Base-by-base conservation (phyloP, 2,888 invertebrate species). In the Xanthorhoe spadicearia region DNA sequence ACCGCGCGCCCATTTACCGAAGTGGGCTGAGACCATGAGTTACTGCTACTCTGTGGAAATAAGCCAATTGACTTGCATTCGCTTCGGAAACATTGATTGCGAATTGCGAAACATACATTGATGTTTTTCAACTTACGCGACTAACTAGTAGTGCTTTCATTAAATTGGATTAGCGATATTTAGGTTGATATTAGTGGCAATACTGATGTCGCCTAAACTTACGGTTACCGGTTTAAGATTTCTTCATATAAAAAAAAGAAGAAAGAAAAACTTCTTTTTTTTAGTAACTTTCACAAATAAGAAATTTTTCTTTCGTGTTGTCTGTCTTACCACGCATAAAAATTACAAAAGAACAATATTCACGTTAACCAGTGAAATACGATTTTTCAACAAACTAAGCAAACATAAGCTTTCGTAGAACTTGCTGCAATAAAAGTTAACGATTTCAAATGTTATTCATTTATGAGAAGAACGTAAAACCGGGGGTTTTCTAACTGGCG, bases 61-160 rank as follows among this genome's bases (percentile, higher is more conserved):
- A 73, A 79, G 71, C 66, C 74, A 73, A 79, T 81, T 78, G 76
- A 80, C 81, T 80, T 79, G 74, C 78, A 80, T 81, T 77, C 77
- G 74, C 69, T 58, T 52, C 55, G 67, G 70, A 55, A 69, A 61
- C 51, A 52, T 57, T 57, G 51, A 63, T 57, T 61, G 55, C 38
- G 55, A 43, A 43, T 13, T 43, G 43, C 2, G 13, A 48, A 17
- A 48, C 7, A 43, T 43, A 43, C 38, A 43, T 43, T 43, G 38
- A 3, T 4, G 13, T 38, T 32, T 7, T 7, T 7, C 32, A 5
- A 23, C 23, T 23, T n/a, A n/a, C n/a, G n/a, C n/a, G n/a, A n/a
- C n/a, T n/a, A n/a, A n/a, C n/a, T n/a, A n/a, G n/a, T n/a, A n/a
- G n/a, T n/a, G n/a, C n/a, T n/a, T n/a, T n/a, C n/a, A n/a, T n/a